phyloP scores from a whole-genome alignment of 2,888 invertebrate species.

The Dascillus cervinus region DNA sequence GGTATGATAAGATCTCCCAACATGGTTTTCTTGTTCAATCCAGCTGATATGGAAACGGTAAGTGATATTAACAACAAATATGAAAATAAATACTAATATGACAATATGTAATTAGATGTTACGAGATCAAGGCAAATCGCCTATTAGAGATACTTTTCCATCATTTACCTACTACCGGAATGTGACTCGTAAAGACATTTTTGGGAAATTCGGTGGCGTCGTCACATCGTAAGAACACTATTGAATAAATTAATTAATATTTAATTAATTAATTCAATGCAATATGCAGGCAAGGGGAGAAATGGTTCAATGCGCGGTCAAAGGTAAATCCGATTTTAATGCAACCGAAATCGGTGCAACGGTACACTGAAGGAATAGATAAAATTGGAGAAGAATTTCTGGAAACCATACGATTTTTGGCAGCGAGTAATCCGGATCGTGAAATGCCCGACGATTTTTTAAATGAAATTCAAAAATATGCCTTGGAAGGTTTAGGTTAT shows the following conservation, averaged over 20 bases:
- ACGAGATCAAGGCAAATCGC: conserved; percentile 44
- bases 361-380: conserved; percentile 30
- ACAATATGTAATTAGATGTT: too few relatives aligned
- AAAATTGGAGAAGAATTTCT: conserved; percentile 29
- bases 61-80: too few relatives aligned
- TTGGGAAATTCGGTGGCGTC: conserved; percentile 28
- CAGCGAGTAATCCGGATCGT: conserved; percentile 14
- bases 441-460: conserved; percentile 41
- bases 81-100: too few relatives aligned
- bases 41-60: too few relatives aligned
- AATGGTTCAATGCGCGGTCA: conserved; percentile 47
- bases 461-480: conserved; percentile 53
- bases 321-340: conserved; percentile 49
- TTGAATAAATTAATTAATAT: too few relatives aligned
- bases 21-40: too few relatives aligned
- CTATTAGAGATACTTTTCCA: conserved; percentile 36
- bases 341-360: conserved; percentile 39
- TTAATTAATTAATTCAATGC: too few relatives aligned
- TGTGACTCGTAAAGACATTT: conserved; percentile 37
- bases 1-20: too few relatives aligned
- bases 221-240: conserved; percentile 27
- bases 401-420: conserved; percentile 19
- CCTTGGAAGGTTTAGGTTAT: conserved; percentile 48
- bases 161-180: conserved; percentile 37
- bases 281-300: conserved; percentile 46